A percentile compares a stretch with the other conserved stretches of the same genome.
phyloP scores from a whole-genome alignment of 2,797 vertebrate species.

The Orientallactaga sibirica region DNA sequence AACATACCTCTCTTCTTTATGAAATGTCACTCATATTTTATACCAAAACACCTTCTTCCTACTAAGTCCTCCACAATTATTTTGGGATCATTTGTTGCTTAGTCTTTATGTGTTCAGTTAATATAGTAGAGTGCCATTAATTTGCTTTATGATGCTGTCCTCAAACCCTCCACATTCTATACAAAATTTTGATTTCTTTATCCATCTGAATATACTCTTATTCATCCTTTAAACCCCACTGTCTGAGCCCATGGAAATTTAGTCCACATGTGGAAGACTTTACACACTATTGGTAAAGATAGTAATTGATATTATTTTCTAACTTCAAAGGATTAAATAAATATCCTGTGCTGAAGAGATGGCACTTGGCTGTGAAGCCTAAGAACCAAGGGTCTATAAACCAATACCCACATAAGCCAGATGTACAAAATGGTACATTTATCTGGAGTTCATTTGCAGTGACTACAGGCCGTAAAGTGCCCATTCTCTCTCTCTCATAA shows the following conservation, averaged over 20 bases:
- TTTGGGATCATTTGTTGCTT: background rate
- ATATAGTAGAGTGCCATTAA: background rate
- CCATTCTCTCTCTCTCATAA: no score
- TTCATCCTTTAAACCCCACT: background rate
- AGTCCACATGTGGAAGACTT: background rate
- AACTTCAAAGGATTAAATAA: background rate
- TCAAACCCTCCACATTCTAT: background rate
- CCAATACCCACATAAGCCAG: no score
- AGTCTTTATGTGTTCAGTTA: background rate
- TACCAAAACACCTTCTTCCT: background rate
- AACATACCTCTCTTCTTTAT: background rate
- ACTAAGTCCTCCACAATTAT: background rate
- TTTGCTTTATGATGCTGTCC: background rate
- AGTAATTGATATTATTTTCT: slow-evolving; percentile 4
- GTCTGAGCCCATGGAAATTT: background rate
- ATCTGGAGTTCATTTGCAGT: no score
- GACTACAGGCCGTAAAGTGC: no score
- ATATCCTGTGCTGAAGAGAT: background rate
- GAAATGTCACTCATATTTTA: background rate
- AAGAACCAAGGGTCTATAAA: no score
- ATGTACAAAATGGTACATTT: no score
- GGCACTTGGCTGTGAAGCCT: no score
- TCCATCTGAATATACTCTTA: background rate
- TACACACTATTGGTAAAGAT: background rate
- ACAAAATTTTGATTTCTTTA: background rate